phyloP scores from a whole-genome alignment of 2,888 invertebrate genomes.

The Gasteruption jaculator region DNA sequence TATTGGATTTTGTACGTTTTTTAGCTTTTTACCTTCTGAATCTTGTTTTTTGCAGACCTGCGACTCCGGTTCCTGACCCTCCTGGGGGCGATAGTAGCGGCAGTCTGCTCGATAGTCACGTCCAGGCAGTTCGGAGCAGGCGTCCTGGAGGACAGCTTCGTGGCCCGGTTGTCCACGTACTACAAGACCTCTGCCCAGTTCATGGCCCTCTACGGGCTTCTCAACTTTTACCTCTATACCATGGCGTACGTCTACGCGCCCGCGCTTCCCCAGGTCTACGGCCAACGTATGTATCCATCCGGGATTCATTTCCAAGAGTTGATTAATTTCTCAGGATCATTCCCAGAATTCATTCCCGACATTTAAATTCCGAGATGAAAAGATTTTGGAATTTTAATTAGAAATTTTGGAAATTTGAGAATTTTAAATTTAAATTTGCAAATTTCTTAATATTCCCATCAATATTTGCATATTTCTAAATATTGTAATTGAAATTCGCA shows the following conservation, averaged over 20 bases:
- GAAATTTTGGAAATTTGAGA: too few relatives aligned
- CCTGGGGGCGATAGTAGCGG: slow-evolving; percentile 75
- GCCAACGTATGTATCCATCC: slow-evolving; percentile 59
- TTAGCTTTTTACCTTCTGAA: too few relatives aligned
- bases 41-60: slow-evolving; percentile 67
- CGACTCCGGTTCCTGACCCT: slow-evolving; percentile 86
- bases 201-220: slow-evolving; percentile 89
- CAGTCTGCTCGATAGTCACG: slow-evolving; percentile 71
- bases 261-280: slow-evolving; percentile 73
- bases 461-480: too few relatives aligned
- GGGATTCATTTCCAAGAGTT: too few relatives aligned
- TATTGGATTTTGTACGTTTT: background rate
- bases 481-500: too few relatives aligned
- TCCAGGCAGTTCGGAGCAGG: slow-evolving; percentile 82
- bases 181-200: slow-evolving; percentile 92
- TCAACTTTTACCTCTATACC: slow-evolving; percentile 90
- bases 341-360: too few relatives aligned
- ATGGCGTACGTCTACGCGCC: slow-evolving; percentile 95
- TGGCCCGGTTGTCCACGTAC: slow-evolving; percentile 79
- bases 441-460: too few relatives aligned
- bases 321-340: too few relatives aligned
- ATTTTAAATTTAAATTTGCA: too few relatives aligned
- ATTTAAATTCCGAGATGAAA: too few relatives aligned
- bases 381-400: too few relatives aligned
- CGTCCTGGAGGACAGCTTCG: slow-evolving; percentile 90